Evolutionary conservation across 2,888 invertebrate genomes (phyloP).

Genomic region (Lepidocyrtinus sp.): DNA sequence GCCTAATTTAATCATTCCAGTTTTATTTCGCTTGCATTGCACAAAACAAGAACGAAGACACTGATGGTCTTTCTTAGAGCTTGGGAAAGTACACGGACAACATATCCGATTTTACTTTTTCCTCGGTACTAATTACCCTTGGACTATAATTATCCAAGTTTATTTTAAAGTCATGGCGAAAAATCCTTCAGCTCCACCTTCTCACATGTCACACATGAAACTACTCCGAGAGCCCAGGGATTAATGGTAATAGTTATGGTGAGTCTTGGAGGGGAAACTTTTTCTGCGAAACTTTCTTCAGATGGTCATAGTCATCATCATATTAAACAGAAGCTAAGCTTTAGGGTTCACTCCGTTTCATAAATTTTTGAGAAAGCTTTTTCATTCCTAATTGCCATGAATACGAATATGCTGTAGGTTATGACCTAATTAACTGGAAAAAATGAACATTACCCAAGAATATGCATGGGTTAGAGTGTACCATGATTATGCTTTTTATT

Average conservation of each 20-base stretch:
- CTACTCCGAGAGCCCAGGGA: background rate
- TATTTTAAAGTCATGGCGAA: slow-evolving; percentile 1
- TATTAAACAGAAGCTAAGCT: background rate
- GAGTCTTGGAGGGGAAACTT: background rate
- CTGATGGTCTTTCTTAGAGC: no score
- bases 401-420: background rate
- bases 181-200: background rate
- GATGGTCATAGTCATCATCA: slow-evolving; percentile 11
- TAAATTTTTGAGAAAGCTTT: background rate
- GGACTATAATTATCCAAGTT: slow-evolving; percentile 1
- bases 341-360: background rate
- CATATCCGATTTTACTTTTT: background rate
- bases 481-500: no score
- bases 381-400: background rate
- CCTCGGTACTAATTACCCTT: background rate
- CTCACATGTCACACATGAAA: slow-evolving; percentile 7
- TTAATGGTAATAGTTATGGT: slow-evolving; percentile 11
- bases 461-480: no score
- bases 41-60: no score
- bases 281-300: background rate
- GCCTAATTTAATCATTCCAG: no score
- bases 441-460: background rate
- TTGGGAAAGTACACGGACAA: background rate
- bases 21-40: no score
- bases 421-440: background rate